Conservation (phyloP, 2,888 invertebrate species). For the Polyommatus icarus region DNA sequence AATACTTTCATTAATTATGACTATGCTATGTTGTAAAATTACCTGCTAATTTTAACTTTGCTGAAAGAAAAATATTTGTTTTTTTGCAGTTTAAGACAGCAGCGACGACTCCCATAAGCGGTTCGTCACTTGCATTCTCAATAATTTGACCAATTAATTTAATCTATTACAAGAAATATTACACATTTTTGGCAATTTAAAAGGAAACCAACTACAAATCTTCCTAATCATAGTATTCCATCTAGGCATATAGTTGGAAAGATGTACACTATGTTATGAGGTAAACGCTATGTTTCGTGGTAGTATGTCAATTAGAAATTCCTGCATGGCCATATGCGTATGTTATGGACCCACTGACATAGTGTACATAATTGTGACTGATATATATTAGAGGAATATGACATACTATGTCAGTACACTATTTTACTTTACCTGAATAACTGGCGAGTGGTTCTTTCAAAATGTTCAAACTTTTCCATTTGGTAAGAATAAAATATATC, state of each 20-base stretch:
- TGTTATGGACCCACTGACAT: constrained; percentile 20
- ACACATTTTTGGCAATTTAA: background rate
- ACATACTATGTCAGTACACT: background rate
- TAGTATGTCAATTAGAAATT: background rate
- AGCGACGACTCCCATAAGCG: too few species aligned
- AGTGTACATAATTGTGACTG: constrained; percentile 13
- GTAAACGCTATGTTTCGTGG: background rate
- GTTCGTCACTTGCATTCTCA: too few species aligned
- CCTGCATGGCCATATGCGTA: constrained; percentile 15
- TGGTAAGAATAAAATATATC: constrained; percentile 2
- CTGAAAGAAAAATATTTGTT: too few species aligned
- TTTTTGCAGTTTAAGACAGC: too few species aligned
- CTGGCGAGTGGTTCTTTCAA: background rate
- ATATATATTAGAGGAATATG: constrained; percentile 27
- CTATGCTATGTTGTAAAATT: too few species aligned
- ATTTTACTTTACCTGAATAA: background rate
- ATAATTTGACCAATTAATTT: background rate
- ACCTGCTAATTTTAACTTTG: too few species aligned
- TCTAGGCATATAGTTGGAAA: background rate
- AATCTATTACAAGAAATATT: background rate
- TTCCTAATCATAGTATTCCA: background rate
- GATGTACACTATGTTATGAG: constrained; percentile 4
- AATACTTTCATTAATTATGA: too few species aligned
- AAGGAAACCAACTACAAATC: background rate
- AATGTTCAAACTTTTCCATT: constrained; percentile 24